These are phyloP conservation scores for Stichopus horrens DNA, from an alignment of 53 echinoderm and acorn worm genomes.

Conservation along the genomic window DNA sequence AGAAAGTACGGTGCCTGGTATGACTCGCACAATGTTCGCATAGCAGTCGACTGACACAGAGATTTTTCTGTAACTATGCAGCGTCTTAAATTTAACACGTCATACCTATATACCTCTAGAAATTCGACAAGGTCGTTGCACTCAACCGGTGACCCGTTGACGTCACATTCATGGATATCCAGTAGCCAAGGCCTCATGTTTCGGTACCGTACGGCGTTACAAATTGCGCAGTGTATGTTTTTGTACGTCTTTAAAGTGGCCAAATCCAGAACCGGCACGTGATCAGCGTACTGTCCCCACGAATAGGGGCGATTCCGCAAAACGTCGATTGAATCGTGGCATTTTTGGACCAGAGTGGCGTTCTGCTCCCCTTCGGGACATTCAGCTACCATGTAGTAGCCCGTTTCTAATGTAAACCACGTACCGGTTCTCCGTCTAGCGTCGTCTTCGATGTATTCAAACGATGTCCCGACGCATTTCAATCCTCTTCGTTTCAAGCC, in stretches of 20 bases:
- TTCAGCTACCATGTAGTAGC: neutral
- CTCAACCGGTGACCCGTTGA: neutral
- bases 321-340: neutral
- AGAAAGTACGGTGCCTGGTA: neutral
- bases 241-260: neutral
- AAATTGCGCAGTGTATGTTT: neutral
- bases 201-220: neutral
- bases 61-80: neutral
- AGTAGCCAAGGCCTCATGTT: slow-evolving; percentile 5
- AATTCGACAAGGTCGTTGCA: neutral
- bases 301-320: neutral
- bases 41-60: neutral
- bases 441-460: neutral
- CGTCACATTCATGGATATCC: neutral
- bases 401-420: neutral
- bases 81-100: neutral
- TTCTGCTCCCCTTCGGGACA: neutral
- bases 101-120: neutral
- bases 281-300: slow-evolving; percentile 2
- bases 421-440: neutral
- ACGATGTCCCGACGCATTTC: neutral
- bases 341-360: neutral
- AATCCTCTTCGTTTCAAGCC: neutral
- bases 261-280: neutral
- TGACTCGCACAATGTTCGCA: neutral